A percentile compares a stretch with the other conserved stretches of the same genome.
phyloP scores from a whole-genome alignment of 2,888 invertebrate species.

The Carcina quercana region DNA sequence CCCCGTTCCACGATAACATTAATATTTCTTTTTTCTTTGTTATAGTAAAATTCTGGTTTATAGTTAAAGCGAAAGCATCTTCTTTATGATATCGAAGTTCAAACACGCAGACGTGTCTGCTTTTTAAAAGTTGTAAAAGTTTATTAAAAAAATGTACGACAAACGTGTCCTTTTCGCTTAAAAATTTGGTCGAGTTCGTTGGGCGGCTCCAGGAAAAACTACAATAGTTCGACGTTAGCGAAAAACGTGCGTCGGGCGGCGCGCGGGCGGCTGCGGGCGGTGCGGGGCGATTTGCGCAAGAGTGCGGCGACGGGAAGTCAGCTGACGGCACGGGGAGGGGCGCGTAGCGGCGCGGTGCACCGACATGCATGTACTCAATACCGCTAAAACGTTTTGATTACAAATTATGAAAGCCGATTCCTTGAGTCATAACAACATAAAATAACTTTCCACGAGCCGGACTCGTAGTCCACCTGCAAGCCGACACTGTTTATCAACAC shows the following conservation, averaged over 20 bases:
- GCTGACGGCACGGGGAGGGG: constrained; percentile 28
- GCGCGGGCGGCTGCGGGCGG: constrained; percentile 14
- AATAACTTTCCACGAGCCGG: constrained; percentile 34
- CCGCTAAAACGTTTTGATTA: constrained; percentile 33
- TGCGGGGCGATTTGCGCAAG: constrained; percentile 37
- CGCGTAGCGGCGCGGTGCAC: constrained; percentile 10
- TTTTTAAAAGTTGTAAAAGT: no score
- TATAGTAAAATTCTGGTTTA: no score
- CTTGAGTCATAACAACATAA: constrained; percentile 37
- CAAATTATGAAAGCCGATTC: constrained; percentile 36
- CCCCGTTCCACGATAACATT: constrained; percentile 10
- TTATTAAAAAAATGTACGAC: no score
- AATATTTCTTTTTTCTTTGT: constrained; percentile 13
- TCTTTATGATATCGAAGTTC: no score
- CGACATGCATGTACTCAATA: constrained; percentile 13
- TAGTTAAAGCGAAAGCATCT: no score
- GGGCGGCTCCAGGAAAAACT: no score
- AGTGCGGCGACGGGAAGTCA: constrained; percentile 47
- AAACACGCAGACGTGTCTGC: no score
- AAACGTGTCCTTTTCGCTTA: no score
- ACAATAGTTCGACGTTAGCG: no score
- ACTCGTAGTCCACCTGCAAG: constrained; percentile 38
- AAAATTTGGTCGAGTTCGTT: no score
- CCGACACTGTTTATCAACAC: constrained; percentile 69
- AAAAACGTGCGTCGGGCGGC: no score